Base-by-base conservation (phyloP, 2,888 invertebrate species). In the Trichopoda pennipes region DNA sequence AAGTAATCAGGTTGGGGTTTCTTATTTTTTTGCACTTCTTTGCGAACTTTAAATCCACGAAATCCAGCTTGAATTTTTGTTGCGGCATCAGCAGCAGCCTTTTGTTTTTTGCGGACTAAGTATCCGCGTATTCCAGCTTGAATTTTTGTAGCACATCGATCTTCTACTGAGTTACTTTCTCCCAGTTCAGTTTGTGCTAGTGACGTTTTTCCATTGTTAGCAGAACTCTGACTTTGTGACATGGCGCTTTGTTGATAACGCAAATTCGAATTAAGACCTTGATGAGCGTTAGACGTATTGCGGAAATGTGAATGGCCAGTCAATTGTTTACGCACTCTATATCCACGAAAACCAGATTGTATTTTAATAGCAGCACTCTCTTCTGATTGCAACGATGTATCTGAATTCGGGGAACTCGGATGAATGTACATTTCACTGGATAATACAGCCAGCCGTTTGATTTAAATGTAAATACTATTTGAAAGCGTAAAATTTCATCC, bases 281-380 rank as follows among this genome's bases (percentile, higher is more conserved):
- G 75, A 63, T 70, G 81, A 4, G 85, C 70, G 76, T 75, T 83
- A 23, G 60, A 53, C 7, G 66, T 72, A 21, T 85, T 88, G 28
- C 85, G 85, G 17, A 79, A 82, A 56, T 84, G 78, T 21, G 77
- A 81, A 12, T 73, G 66, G 44, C 6, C 83, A 83, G 3, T 78
- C 44, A 92, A 84, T 75, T 92, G 92, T 80, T 92, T 92, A n/a
- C 92, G 90, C 12, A 92, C 92, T 3, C 92, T 90, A 84, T 92
- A 93, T 1, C 93, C 93, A 35, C 93, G 91, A 86, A 93, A 93
- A 69, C 92, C 92, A 51, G 93, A 93, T 88, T 93, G 93, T 68
- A 93, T 93, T 86, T 92, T 93, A 14, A 92, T 92, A 12, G 93
- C 93, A 28, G 93, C 93, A 85, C 86, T 89, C 81, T 91, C 91